A percentile compares a stretch with the other conserved stretches of the same genome.
phyloP scores from a whole-genome alignment of 2,888 invertebrate species.

The Lasioglossum malachurum region DNA sequence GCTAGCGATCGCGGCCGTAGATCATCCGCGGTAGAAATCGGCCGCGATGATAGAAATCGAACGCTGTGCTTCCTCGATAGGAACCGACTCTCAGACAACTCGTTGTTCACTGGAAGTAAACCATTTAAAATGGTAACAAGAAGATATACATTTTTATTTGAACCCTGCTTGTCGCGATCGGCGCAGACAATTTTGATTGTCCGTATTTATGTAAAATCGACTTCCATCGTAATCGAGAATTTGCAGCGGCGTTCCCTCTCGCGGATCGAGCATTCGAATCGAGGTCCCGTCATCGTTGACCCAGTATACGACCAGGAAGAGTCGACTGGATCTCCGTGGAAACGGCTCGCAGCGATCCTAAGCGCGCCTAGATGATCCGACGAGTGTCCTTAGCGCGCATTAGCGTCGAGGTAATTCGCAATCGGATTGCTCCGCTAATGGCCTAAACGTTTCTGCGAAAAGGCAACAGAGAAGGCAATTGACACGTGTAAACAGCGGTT shows the following conservation, averaged over 20 bases:
- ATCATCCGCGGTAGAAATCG: conserved; percentile 14
- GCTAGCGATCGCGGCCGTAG: background rate
- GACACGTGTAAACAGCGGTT: conserved; percentile 50
- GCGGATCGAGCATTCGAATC: background rate
- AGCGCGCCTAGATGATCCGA: background rate
- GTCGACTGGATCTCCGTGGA: conserved; percentile 11
- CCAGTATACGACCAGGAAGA: conserved; percentile 14
- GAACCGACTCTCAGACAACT: background rate
- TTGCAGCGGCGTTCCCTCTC: background rate
- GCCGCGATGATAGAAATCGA: background rate
- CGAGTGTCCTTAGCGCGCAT: conserved; percentile 40
- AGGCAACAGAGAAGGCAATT: conserved; percentile 47
- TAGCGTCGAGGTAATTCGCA: conserved; percentile 49
- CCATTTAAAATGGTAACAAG: too few species aligned
- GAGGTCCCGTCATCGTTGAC: background rate
- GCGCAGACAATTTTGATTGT: too few species aligned
- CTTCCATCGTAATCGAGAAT: background rate
- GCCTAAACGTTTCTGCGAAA: conserved; percentile 37
- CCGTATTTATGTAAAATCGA: too few species aligned
- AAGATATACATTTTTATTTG: too few species aligned
- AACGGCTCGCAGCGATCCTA: conserved; percentile 16
- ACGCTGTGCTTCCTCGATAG: background rate
- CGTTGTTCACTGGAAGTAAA: background rate
- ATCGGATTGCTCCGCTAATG: conserved; percentile 53
- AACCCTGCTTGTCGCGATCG: too few species aligned